Evolutionary conservation across 2,113 vertebrate species (phyloP).

Genomic region (Boulengeromyrus knoepffleri): DNA sequence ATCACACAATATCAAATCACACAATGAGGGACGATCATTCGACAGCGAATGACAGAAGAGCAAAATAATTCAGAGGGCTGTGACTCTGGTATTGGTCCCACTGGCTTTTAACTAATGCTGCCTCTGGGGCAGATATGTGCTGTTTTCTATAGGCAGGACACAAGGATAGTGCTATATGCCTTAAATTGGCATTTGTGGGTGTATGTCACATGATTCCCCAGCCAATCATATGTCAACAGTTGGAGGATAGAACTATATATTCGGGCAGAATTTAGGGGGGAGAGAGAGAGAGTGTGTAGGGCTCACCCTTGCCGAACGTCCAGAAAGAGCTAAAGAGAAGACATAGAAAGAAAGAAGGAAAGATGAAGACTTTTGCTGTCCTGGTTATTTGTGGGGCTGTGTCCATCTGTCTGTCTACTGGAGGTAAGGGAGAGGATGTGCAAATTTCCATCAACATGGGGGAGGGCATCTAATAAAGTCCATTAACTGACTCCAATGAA

Average conservation of each 20-base stretch:
- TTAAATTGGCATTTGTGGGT: conserved; percentile 28
- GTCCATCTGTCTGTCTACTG: conserved; percentile 40
- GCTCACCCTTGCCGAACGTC: conserved; percentile 17
- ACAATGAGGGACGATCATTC: neutral
- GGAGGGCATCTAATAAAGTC: neutral
- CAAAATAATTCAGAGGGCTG: neutral
- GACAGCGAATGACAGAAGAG: neutral
- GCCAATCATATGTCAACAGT: conserved; percentile 45
- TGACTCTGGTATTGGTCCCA: neutral
- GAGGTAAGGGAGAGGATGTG: conserved; percentile 26
- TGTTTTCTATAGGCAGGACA: conserved; percentile 8
- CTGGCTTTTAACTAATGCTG: neutral
- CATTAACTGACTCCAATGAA: neutral
- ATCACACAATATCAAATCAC: neutral
- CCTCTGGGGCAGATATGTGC: neutral
- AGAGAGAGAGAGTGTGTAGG: conserved; percentile 15
- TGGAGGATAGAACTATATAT: conserved; percentile 43
- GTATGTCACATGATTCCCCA: conserved; percentile 45
- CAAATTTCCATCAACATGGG: neutral
- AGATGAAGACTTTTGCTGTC: conserved; percentile 51
- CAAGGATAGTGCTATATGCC: conserved; percentile 10
- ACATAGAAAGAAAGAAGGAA: conserved; percentile 25
- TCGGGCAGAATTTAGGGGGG: conserved; percentile 15
- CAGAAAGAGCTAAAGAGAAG: conserved; percentile 21
- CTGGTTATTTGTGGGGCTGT: conserved; percentile 44